These are phyloP conservation scores for Larimichthys crocea DNA, from an alignment of 2,113 vertebrate genomes.

Conservation along the genomic window DNA sequence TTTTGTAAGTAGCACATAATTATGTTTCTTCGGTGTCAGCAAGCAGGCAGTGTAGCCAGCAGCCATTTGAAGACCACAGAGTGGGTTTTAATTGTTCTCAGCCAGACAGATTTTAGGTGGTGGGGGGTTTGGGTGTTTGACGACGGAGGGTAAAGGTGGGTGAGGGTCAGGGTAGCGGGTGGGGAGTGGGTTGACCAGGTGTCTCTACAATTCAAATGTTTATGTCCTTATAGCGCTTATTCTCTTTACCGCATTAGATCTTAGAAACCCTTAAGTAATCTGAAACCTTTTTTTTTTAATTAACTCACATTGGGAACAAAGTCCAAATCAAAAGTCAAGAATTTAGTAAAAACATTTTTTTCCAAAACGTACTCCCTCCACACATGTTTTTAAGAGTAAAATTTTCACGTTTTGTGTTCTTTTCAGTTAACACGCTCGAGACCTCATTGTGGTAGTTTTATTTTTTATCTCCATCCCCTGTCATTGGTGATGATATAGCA, in stretches of 20 bases:
- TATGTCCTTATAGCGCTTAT: constrained; percentile 65
- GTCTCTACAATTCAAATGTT: constrained; percentile 75
- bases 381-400: constrained; percentile 27
- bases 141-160: constrained; percentile 8
- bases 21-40: constrained; percentile 62
- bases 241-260: constrained; percentile 57
- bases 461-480: constrained; percentile 84
- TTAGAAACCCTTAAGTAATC: constrained; percentile 60
- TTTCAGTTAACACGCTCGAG: constrained; percentile 86
- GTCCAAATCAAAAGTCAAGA: constrained; percentile 44
- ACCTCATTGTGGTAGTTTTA: constrained; percentile 72
- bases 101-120: constrained; percentile 63
- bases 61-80: constrained; percentile 67
- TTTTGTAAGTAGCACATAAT: constrained; percentile 73
- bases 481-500: constrained; percentile 96
- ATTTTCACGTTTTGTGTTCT: constrained; percentile 82
- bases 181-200: constrained; percentile 58
- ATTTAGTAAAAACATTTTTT: constrained; percentile 35
- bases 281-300: constrained; percentile 42
- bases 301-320: constrained; percentile 52
- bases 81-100: constrained; percentile 65
- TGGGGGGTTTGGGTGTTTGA: background rate
- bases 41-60: constrained; percentile 65
- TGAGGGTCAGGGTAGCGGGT: constrained; percentile 43
- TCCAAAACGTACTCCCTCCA: constrained; percentile 6